Percentiles rank a stretch among this genome's conserved stretches.
Conservation (phyloP, 2,113 vertebrate genomes). For the Helogale parvula region DNA sequence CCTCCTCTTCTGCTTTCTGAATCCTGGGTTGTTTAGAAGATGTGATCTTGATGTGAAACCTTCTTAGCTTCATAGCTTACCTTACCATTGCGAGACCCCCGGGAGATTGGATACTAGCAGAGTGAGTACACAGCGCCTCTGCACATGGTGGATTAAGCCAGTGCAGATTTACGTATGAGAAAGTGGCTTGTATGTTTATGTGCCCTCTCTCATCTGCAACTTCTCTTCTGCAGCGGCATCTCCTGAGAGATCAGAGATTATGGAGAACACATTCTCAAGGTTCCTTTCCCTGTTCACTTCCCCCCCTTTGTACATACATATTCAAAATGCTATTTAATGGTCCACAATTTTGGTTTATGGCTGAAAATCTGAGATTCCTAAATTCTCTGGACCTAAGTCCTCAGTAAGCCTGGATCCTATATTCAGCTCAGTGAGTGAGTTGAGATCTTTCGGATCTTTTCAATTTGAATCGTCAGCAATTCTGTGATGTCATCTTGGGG, state of each 20-base stretch:
- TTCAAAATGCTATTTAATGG: not conserved
- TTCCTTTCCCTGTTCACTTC: not conserved
- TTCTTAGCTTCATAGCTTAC: not conserved
- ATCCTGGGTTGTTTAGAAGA: not conserved
- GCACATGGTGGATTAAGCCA: not conserved
- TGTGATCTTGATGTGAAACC: not conserved
- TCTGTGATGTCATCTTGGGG: not conserved
- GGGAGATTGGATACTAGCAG: not conserved
- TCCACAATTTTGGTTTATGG: not conserved
- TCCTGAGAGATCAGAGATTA: not conserved
- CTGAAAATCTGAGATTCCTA: slow-evolving; percentile 1
- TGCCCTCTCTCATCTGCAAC: not conserved
- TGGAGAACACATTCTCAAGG: not conserved
- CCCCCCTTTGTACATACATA: not conserved
- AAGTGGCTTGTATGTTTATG: not conserved
- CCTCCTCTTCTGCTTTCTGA: not conserved
- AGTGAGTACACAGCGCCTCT: not conserved
- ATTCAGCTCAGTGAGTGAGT: not conserved
- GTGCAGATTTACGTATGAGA: too few species aligned
- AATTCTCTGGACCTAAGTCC: not conserved
- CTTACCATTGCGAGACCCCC: fast-evolving
- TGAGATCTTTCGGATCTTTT: not conserved
- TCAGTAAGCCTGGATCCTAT: not conserved
- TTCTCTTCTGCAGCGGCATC: not conserved
- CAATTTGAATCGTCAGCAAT: not conserved